Evolutionary conservation across 1,140 invertebrate genomes (phyloP), one percentile per base, ranked within the genome.

Genomic region (Phthorimaea operculella): DNA sequence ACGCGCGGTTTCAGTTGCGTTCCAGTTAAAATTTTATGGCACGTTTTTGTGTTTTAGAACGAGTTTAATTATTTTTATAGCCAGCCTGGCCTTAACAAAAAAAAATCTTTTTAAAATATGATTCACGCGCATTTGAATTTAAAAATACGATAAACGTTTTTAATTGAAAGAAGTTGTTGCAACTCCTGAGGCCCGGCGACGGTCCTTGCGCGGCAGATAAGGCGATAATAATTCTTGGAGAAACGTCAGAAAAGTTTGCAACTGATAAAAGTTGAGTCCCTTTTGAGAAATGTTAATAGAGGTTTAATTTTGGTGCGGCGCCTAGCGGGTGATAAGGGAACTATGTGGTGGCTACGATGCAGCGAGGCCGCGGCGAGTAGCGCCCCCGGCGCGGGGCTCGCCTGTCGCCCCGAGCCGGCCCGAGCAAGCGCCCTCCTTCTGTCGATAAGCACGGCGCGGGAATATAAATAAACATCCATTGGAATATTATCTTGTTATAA

Each of bases 161-260:
- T 74, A 76, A 79, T 81, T 76, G 74, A 81, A 81, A 72, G 70
- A 63, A 75, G 74, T 57, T 79, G 71, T 68, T 72, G 57, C 48
- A 64, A 70, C 63, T 60, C 21, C 21, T 28, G 21, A 28, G 21
- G 60, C 67, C 70, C 67, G 54, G 64, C 58, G 63, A 77, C 64
- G 68, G 69, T 28, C 21, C 21, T 28, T 28, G 67, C 52, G 59
- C 58, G 65, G 50, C 59, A 74, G 79, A 79, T 81, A 83, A 83
- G 68, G 60, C 72, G 72, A 80, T 80, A 80, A 83, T 81, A 83
- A 83, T 76, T 83, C 78, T 79, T 74, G 71, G 74, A 60, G 60
- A 74, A 79, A 78, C 76, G 79, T 81, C 79, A 79, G 68, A 65
- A 83, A 80, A 83, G 75, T 83, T 83, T 72, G 79, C 79, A 83